A percentile compares a stretch with the other conserved stretches of the same genome.
phyloP scores from a whole-genome alignment of 2,113 vertebrate genomes.

The Elaphurus davidianus region DNA sequence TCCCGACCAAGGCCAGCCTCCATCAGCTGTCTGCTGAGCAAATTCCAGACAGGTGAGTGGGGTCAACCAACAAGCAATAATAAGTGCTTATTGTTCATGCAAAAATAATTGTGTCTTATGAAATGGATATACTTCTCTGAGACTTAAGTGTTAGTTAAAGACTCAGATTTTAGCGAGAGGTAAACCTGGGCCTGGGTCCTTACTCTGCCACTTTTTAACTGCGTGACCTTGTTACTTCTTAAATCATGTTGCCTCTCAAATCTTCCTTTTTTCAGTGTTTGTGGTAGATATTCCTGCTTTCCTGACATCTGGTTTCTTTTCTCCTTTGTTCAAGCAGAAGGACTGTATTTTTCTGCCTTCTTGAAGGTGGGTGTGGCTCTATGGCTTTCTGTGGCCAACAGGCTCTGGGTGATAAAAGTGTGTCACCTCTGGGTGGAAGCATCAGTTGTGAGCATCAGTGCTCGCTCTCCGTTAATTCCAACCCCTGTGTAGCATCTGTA shows the following conservation, averaged over 20 bases:
- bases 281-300: not conserved
- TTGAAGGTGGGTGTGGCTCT: not conserved
- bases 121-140: not conserved
- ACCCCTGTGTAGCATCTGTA: accelerated
- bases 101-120: not conserved
- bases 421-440: not conserved
- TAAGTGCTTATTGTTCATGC: not conserved
- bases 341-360: not conserved
- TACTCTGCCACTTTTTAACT: not conserved
- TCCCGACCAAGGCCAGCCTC: not conserved
- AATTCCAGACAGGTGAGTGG: not conserved
- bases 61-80: not conserved
- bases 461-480: accelerated
- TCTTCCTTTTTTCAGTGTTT: not conserved
- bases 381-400: not conserved
- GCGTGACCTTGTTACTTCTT: not conserved
- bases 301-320: not conserved
- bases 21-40: not conserved
- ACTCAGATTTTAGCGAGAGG: not conserved
- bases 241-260: not conserved
- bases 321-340: not conserved
- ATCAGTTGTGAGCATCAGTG: not conserved
- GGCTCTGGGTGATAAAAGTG: not conserved
- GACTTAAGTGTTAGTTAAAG: not conserved
- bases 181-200: not conserved